Percentiles rank a stretch among this genome's conserved stretches.
phyloP scores from a whole-genome alignment of 2,113 vertebrate genomes.

The Rafetus swinhoei region DNA sequence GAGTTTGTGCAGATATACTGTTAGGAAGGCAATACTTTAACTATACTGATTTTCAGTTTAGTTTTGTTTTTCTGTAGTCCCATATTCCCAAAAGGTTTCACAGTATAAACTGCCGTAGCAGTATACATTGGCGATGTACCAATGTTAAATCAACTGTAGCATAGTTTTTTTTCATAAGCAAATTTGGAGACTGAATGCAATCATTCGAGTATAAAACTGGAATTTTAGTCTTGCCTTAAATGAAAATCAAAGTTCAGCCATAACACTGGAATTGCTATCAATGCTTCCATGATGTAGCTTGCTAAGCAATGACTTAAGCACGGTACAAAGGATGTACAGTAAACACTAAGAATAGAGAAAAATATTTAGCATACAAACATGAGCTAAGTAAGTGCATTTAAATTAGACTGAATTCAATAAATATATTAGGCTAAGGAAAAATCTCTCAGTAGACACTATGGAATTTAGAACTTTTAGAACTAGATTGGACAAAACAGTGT shows the following conservation, averaged over 20 bases:
- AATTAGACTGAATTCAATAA: constrained; percentile 50
- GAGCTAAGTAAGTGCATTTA: constrained; percentile 22
- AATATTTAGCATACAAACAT: constrained; percentile 27
- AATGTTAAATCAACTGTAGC: not conserved
- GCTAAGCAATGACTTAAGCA: not conserved
- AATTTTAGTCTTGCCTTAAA: not conserved
- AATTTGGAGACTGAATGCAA: not conserved
- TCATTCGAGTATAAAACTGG: accelerated
- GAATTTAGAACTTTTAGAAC: constrained; percentile 47
- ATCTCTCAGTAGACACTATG: constrained; percentile 48
- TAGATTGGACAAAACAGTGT: not conserved
- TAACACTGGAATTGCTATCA: not conserved
- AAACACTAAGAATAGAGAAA: not conserved
- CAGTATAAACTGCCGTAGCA: not conserved
- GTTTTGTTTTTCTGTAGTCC: not conserved
- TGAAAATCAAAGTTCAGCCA: not conserved
- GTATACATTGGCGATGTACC: no score
- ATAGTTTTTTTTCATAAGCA: not conserved
- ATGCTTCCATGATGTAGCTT: not conserved
- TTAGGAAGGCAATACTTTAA: not conserved
- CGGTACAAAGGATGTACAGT: not conserved
- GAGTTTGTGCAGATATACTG: not conserved
- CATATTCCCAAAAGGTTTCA: not conserved
- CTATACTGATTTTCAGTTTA: not conserved
- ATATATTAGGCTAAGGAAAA: constrained; percentile 37